These are phyloP conservation scores for Amitus sp. DNA, from an alignment of 2,888 invertebrate genomes.

Conservation along the genomic window DNA sequence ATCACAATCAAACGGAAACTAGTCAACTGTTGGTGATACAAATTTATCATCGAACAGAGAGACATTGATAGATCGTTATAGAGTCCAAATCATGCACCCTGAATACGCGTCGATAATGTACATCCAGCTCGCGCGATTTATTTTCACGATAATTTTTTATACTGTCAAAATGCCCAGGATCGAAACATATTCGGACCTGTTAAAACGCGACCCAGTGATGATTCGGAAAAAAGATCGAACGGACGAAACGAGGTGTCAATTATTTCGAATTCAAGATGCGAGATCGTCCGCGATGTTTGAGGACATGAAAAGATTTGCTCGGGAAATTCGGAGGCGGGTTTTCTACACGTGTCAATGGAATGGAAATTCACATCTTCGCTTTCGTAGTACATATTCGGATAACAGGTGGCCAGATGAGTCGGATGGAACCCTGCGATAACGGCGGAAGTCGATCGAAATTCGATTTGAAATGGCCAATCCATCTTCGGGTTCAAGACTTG, in stretches of 20 bases:
- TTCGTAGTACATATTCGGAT: background rate
- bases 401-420: slow-evolving; percentile 6
- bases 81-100: slow-evolving; percentile 4
- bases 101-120: background rate
- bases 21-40: slow-evolving; percentile 1
- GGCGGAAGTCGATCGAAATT: background rate
- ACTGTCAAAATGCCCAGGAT: background rate
- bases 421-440: background rate
- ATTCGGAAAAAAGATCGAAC: too few species aligned
- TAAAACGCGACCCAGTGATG: too few species aligned
- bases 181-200: too few species aligned
- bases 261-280: background rate
- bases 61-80: slow-evolving; percentile 7
- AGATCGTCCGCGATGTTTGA: background rate
- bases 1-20: background rate
- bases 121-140: background rate
- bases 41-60: background rate
- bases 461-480: slow-evolving; percentile 8
- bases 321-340: background rate
- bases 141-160: background rate
- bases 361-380: slow-evolving; percentile 3
- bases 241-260: too few species aligned
- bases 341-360: slow-evolving; percentile 1
- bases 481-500: background rate
- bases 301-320: background rate